phyloP scores from a whole-genome alignment of 2,113 vertebrate genomes.

The Coracopsis vasa region DNA sequence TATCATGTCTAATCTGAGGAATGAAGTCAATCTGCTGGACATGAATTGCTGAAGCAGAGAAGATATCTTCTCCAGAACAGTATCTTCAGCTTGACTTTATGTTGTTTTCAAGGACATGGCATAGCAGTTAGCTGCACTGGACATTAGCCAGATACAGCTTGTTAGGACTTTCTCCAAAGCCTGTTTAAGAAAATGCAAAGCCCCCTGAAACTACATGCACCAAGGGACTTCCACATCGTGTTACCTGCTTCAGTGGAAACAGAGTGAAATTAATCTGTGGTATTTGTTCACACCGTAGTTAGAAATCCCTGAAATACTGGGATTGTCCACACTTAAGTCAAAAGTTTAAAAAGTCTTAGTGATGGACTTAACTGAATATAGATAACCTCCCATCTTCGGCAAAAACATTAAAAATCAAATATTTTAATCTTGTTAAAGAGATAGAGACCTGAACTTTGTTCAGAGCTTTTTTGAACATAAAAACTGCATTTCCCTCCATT shows the following conservation, averaged over 20 bases:
- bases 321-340: not conserved
- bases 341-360: not conserved
- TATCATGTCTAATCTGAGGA: not conserved
- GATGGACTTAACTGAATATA: not conserved
- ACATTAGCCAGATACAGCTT: not conserved
- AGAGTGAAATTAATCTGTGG: not conserved
- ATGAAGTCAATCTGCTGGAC: not conserved
- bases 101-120: not conserved
- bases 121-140: not conserved
- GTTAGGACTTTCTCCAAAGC: not conserved
- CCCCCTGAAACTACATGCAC: not conserved
- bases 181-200: not conserved
- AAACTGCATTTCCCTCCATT: not conserved
- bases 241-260: not conserved
- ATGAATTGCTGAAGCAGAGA: not conserved
- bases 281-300: not conserved
- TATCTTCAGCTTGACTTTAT: not conserved
- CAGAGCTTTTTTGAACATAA: not conserved
- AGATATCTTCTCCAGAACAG: not conserved
- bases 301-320: not conserved
- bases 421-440: not conserved
- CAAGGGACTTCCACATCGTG: not conserved
- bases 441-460: not conserved
- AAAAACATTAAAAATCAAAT: not conserved
- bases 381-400: not conserved